Conservation (phyloP, 2,797 vertebrate species). For the Lates japonicus region DNA sequence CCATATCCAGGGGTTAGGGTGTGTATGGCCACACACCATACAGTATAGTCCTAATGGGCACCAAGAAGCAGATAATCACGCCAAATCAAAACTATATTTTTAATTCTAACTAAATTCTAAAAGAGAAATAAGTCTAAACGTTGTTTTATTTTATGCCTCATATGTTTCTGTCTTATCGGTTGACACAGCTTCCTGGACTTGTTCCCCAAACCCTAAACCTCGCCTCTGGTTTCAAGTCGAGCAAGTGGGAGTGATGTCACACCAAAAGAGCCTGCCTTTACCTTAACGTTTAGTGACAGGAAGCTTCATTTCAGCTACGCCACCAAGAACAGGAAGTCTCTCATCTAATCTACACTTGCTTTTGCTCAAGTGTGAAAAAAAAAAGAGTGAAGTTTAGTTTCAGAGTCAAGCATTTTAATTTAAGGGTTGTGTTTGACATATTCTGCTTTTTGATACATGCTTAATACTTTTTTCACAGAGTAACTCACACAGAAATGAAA, state of each 20-base stretch:
- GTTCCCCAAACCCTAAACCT: conserved; percentile 85
- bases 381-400: neutral
- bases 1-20: conserved; percentile 87
- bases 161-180: conserved; percentile 87
- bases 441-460: neutral
- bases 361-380: conserved; percentile 60
- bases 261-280: conserved; percentile 83
- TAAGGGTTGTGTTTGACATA: neutral
- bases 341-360: conserved; percentile 54
- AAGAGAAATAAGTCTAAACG: conserved; percentile 26
- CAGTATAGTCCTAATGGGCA: conserved; percentile 79
- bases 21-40: conserved; percentile 86
- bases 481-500: neutral
- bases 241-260: conserved; percentile 88
- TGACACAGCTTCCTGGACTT: conserved; percentile 87
- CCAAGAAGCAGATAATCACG: conserved; percentile 74
- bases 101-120: conserved; percentile 3
- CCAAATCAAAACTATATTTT: conserved; percentile 20
- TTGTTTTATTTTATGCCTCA: conserved; percentile 63
- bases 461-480: neutral
- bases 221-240: conserved; percentile 72
- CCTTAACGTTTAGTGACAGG: conserved; percentile 80
- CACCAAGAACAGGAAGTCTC: conserved; percentile 84
- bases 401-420: neutral
- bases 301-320: conserved; percentile 83